Evolutionary conservation across 2,113 vertebrate genomes (phyloP), one percentile per base, ranked within the genome.

Genomic region (Halichoeres trimaculatus): DNA sequence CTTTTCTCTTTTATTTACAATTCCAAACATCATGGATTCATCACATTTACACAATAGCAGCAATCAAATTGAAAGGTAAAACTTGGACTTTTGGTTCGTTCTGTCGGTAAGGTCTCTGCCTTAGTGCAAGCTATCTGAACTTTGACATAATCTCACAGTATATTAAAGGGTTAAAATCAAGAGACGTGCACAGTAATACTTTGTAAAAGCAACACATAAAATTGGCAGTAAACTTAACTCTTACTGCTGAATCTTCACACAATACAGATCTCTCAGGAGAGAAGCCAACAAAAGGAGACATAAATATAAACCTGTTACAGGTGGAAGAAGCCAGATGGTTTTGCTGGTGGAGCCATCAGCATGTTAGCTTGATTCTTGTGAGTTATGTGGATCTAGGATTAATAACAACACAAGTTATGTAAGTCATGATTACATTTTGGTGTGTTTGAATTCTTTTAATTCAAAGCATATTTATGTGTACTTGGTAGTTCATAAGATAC

Each of bases 281-380:
- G 6, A 3, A 30, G 30, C 30, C 5, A 13, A 55, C 36, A 70
- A 24, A 12, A 48, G 1, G n/a, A 7, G 4, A 40, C 6, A 45
- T 23, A 56, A 13, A 4, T 2, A 1, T 48, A 4, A 11, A 30
- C 72, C 56, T 87, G 91, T 81, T 95, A 95, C 63, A 93, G 92
- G 78, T 95, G 93, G 63, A 97, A 97, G 91, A 96, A 96, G 85
- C 94, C 90, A 19, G 91, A 90, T 16, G 95, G 85, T 76, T 94
- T 95, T 1, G 94, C 76, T 0, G 95, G 91, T 12, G 95, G 83
- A 23, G 93, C 95, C 89, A 95, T 91, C 36, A 98, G 89, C 96
- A 98, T 96, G 23, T 94, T 95, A 24, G 94, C 95, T 88, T 98
- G 96, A 89, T 97, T 97, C 93, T 95, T 96, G 92, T 97, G 95